Evolutionary conservation across 2,797 vertebrate genomes (phyloP).

Genomic region (Gallinago nigripennis): DNA sequence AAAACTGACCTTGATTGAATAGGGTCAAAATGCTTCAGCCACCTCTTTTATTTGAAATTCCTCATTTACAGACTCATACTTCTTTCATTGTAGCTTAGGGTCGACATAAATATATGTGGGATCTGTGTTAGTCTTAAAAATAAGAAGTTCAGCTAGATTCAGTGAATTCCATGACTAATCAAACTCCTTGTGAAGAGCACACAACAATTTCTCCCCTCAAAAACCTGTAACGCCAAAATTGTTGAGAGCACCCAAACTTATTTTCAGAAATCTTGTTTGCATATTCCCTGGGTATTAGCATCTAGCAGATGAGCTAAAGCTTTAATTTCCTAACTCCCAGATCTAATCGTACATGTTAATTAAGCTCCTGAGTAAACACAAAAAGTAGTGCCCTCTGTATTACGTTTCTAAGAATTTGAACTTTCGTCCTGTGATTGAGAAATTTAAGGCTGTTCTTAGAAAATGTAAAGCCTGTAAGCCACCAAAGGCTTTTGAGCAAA

Average conservation of each 20-base stretch:
- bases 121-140: not conserved
- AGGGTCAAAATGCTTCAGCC: constrained; percentile 33
- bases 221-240: not conserved
- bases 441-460: not conserved
- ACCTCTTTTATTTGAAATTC: not conserved
- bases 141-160: not conserved
- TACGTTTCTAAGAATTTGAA: not conserved
- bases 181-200: not conserved
- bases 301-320: not conserved
- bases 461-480: not conserved
- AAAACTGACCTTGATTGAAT: not conserved
- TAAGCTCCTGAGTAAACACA: not conserved
- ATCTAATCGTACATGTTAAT: not conserved
- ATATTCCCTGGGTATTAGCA: not conserved
- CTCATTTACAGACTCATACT: not conserved
- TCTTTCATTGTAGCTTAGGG: not conserved
- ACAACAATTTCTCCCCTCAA: not conserved
- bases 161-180: not conserved
- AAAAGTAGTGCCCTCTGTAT: not conserved
- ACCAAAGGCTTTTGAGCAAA: not conserved
- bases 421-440: not conserved
- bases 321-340: not conserved
- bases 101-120: not conserved
- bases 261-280: not conserved
- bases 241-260: not conserved